Conservation (phyloP, 2,888 invertebrate genomes). For the Gasteruption jaculator region DNA sequence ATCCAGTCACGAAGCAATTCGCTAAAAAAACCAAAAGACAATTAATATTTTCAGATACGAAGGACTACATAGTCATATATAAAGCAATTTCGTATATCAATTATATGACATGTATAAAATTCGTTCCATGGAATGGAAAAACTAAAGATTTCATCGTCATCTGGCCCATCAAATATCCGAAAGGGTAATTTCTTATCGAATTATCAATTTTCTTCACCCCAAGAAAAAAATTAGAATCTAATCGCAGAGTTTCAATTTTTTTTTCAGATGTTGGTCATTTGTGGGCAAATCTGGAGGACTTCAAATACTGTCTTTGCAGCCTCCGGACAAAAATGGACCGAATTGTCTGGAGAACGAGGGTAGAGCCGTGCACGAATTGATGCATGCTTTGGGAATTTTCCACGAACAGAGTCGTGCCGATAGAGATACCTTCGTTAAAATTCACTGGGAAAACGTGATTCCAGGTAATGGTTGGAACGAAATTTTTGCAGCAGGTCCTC, state of each 20-base stretch:
- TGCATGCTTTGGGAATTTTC: constrained; percentile 78
- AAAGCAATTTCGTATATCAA: constrained; percentile 61
- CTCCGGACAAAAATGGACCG: constrained; percentile 59
- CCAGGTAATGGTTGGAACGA: constrained; percentile 52
- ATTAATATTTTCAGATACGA: constrained; percentile 50
- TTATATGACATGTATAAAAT: constrained; percentile 63
- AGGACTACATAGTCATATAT: constrained; percentile 58
- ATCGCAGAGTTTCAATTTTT: no score
- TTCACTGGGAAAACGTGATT: constrained; percentile 66
- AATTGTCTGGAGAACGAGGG: constrained; percentile 67
- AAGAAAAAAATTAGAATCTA: background rate
- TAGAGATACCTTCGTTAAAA: constrained; percentile 66
- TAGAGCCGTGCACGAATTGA: constrained; percentile 73
- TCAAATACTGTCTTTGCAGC: constrained; percentile 68
- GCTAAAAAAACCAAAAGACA: background rate
- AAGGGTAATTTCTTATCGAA: constrained; percentile 41
- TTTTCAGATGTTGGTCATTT: constrained; percentile 66
- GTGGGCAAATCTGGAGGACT: constrained; percentile 71
- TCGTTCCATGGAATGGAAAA: constrained; percentile 64
- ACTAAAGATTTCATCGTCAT: constrained; percentile 62
- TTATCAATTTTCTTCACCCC: no score
- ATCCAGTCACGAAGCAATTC: no score
- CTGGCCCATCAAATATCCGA: constrained; percentile 64
- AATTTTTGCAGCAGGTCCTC: background rate
- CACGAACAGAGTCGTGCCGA: constrained; percentile 77